Evolutionary conservation across 2,797 vertebrate genomes (phyloP).

Genomic region (Crax fasciolata): DNA sequence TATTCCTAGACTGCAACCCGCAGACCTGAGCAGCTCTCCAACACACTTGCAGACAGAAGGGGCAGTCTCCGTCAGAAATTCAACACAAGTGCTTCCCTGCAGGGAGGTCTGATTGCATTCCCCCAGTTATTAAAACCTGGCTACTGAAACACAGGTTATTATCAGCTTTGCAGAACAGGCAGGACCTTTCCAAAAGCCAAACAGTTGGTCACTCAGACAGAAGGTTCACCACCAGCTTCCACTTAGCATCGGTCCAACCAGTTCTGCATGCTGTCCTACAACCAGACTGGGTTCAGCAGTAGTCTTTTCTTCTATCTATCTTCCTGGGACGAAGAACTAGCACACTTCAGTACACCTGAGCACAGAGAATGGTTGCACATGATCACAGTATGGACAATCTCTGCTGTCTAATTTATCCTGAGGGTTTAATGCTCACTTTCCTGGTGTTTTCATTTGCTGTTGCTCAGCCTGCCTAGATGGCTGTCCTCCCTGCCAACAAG

Average conservation of each 20-base stretch:
- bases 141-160: not conserved
- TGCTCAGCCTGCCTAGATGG: not conserved
- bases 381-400: not conserved
- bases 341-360: not conserved
- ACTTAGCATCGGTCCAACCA: not conserved
- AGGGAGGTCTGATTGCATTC: not conserved
- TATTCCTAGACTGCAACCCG: not conserved
- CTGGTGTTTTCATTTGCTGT: not conserved
- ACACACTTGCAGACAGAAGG: accelerated
- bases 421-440: not conserved
- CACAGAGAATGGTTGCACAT: not conserved
- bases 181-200: not conserved
- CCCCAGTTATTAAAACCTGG: not conserved
- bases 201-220: not conserved
- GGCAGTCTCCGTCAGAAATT: not conserved
- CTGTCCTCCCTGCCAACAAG: not conserved
- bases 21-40: not conserved
- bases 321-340: not conserved
- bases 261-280: not conserved
- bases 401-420: not conserved
- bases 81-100: not conserved
- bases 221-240: not conserved
- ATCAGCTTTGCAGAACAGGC: not conserved
- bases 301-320: not conserved
- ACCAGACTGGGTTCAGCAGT: not conserved